Evolutionary conservation across 2,888 invertebrate species (phyloP), one percentile per base, ranked within the genome.

Genomic region (Oegoconia quadripuncta): DNA sequence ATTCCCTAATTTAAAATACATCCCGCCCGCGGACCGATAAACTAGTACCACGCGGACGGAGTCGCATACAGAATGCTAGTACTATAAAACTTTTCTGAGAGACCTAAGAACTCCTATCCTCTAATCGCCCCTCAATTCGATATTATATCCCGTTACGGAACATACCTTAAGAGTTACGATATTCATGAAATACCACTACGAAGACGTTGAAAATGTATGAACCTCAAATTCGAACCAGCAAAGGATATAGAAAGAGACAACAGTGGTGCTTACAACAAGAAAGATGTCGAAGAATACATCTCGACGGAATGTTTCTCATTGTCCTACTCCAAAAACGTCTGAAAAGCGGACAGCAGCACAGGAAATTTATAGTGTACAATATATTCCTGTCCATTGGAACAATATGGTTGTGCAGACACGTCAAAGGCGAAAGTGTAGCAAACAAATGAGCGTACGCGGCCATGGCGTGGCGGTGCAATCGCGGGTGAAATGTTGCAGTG

Each of bases 361-460:
- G 20, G 37, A 42, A 52, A 63, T 62, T 59, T 50, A 63, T 64
- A 46, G 59, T 37, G 43, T 34, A 38, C 52, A 52, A 61, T 69
- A 66, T 62, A 54, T 69, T 60, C 47, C 44, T 43, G 51, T 54
- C 52, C 35, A 32, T 49, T 44, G 43, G 40, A 62, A 69, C 64
- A 64, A 65, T 56, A 56, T 46, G 46, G 51, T 53, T 42, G 45
- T 46, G 46, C 28, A 51, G 47, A 50, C 55, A 47, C 47, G 62
- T 65, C 59, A 65, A 72, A 74, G 66, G 73, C 72, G 84, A 86
- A 86, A 82, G 82, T 84, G 79, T 79, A 74, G 61, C 74, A 65
- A 74, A 77, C 61, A 63, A 76, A 73, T 67, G 61, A 73, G 55
- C 69, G 66, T 64, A 40, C 41, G 43, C n/a, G n/a, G n/a, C n/a